Conservation (phyloP, 2,113 vertebrate species). For the Labeo catla region DNA sequence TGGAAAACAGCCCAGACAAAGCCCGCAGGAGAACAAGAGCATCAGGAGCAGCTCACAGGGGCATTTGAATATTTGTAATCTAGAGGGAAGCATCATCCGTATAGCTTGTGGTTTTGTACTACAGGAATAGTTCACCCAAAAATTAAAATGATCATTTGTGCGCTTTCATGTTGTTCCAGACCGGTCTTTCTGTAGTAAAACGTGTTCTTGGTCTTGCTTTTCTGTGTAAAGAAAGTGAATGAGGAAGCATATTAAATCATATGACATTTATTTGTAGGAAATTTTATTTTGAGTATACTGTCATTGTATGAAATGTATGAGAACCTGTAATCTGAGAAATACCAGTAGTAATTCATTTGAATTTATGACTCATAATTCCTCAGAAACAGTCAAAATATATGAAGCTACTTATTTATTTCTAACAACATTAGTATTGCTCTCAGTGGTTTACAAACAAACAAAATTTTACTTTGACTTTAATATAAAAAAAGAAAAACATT, state of each 20-base stretch:
- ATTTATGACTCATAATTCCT: neutral
- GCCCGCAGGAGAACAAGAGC: slow-evolving; percentile 14
- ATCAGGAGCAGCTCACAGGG: neutral
- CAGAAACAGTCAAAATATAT: neutral
- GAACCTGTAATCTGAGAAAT: neutral
- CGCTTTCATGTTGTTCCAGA: neutral
- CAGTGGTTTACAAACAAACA: too few species aligned
- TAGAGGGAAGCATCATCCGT: neutral
- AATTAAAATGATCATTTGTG: neutral
- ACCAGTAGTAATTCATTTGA: neutral
- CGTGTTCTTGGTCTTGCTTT: neutral
- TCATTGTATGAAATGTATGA: neutral
- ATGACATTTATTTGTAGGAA: neutral
- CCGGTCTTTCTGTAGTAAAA: neutral
- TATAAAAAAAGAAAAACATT: too few species aligned
- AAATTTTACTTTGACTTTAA: too few species aligned
- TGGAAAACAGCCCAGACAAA: slow-evolving; percentile 20
- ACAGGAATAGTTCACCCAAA: neutral
- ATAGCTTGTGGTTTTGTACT: neutral
- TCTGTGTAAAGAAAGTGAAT: neutral
- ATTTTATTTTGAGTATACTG: neutral
- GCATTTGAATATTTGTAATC: neutral
- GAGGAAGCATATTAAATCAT: neutral
- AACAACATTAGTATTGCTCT: neutral
- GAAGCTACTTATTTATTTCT: neutral